These are phyloP conservation scores for Dinomys branickii DNA, from an alignment of 2,113 vertebrate genomes.

Conservation along the genomic window DNA sequence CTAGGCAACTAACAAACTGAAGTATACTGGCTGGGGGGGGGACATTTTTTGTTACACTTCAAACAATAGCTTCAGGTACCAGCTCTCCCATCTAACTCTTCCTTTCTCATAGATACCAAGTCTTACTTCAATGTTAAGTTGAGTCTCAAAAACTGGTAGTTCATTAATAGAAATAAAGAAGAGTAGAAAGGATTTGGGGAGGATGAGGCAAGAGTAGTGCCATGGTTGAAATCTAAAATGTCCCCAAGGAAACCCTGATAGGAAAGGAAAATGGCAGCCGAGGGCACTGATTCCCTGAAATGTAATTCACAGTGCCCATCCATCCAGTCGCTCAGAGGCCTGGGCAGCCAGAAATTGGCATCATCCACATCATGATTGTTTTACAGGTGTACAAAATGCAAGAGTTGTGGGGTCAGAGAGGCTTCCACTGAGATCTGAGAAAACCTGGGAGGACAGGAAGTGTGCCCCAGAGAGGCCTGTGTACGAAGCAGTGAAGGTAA, in stretches of 20 bases:
- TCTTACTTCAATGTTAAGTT: neutral
- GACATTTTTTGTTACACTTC: neutral
- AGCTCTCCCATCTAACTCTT: neutral
- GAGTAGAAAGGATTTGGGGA: neutral
- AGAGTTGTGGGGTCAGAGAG: neutral
- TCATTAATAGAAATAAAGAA: conserved; percentile 12
- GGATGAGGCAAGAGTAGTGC: neutral
- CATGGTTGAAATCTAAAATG: neutral
- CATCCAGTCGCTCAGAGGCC: neutral
- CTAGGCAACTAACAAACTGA: neutral
- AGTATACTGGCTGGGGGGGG: neutral
- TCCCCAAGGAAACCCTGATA: neutral
- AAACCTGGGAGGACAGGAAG: neutral
- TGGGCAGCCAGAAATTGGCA: neutral
- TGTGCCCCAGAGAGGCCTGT: neutral
- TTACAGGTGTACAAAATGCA: neutral
- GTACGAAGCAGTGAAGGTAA: neutral
- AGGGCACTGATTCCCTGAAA: neutral
- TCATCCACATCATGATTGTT: neutral
- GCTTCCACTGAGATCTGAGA: neutral
- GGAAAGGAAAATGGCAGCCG: neutral
- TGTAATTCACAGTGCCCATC: neutral
- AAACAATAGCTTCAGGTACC: neutral
- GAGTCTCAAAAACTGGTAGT: neutral
- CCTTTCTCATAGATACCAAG: neutral